These are phyloP conservation scores for Takifugu bimaculatus DNA, from an alignment of 2,113 vertebrate genomes.

Conservation along the genomic window DNA sequence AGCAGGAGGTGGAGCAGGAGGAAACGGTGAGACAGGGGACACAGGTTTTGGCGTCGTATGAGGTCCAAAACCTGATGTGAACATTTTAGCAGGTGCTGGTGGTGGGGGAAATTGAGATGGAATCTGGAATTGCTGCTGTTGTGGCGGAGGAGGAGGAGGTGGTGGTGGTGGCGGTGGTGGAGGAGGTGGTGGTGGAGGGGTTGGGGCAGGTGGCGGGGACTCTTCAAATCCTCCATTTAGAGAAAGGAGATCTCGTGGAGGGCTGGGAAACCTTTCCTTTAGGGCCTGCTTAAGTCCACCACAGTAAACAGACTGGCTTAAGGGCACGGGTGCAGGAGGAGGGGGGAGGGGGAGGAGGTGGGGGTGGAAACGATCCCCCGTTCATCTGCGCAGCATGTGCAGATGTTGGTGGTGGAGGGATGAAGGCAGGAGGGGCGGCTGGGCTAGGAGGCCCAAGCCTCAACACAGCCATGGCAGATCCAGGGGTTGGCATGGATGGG, in stretches of 20 bases:
- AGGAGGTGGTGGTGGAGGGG: slow-evolving; percentile 59
- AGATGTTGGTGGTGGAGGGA: slow-evolving; percentile 66
- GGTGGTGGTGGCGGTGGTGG: slow-evolving; percentile 58
- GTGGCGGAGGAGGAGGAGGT: slow-evolving; percentile 52
- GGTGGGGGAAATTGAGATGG: slow-evolving; percentile 65
- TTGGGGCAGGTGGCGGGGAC: slow-evolving; percentile 58
- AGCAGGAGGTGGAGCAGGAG: slow-evolving; percentile 55
- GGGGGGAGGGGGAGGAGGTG: slow-evolving; percentile 62
- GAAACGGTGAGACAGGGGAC: slow-evolving; percentile 61
- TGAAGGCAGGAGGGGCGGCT: slow-evolving; percentile 62
- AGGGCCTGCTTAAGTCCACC: slow-evolving; percentile 54
- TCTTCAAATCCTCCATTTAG: slow-evolving; percentile 46
- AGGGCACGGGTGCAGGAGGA: slow-evolving; percentile 46
- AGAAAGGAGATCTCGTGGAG: slow-evolving; percentile 65
- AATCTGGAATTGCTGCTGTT: slow-evolving; percentile 44
- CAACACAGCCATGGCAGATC: slow-evolving; percentile 84
- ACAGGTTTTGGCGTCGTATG: slow-evolving; percentile 70
- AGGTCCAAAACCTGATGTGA: slow-evolving; percentile 66
- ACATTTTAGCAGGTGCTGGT: slow-evolving; percentile 79
- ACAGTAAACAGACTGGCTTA: slow-evolving; percentile 17
- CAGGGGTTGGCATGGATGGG: slow-evolving; percentile 74
- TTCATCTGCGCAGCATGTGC: slow-evolving; percentile 44
- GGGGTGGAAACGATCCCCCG: slow-evolving; percentile 62
- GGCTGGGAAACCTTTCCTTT: slow-evolving; percentile 78
- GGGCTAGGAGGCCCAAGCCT: slow-evolving; percentile 74